Evolutionary conservation across 2,113 vertebrate species (phyloP), one percentile per base, ranked within the genome.

Genomic region (Chaetura pelagica): DNA sequence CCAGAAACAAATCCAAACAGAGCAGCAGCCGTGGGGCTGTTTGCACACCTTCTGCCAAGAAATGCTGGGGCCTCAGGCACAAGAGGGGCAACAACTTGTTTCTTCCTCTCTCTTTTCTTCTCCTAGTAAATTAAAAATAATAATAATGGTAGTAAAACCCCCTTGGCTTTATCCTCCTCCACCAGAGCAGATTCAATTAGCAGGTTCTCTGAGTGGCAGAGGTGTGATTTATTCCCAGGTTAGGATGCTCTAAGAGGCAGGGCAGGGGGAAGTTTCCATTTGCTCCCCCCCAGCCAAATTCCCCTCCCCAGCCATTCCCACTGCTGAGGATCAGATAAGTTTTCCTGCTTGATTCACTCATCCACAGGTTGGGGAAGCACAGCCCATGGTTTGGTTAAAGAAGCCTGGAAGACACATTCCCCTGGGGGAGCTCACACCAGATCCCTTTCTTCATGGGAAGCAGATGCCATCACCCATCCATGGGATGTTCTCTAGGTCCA

Each of bases 61-160:
- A 91, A 84, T 1, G n/a, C 7, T 7, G 6, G 48, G 49, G 63
- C 84, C 89, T 92, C 29, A 38, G 63, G 72, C 89, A 69, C 0
- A 1, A 88, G 71, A 73, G 62, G 83, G 86, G 49, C 91, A 90
- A 52, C 20, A 57, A 64, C 27, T 75, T 48, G 40, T 57, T 96
- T 80, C 78, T 82, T 85, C 75, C 67, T 84, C 44, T 68, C 46
- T 79, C 67, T 22, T 55, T 66, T 66, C 35, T 74, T 59, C 69
- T 62, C 84, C 84, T 58, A 76, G 72, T 69, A 83, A 96, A 88
- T 92, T 61, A 90, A 88, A 72, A 79, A 61, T 63, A 85, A 81
- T n/a, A 46, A 81, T 29, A 57, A 68, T 11, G 26, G 79, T 34
- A 87, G 35, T 17, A 57, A 85, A 85, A 48, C 27, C 63, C 89